Percentiles rank a stretch among this genome's conserved stretches.
These are phyloP conservation scores for Latheticus oryzae DNA, from an alignment of 2,888 invertebrate genomes.

Conservation along the genomic window DNA sequence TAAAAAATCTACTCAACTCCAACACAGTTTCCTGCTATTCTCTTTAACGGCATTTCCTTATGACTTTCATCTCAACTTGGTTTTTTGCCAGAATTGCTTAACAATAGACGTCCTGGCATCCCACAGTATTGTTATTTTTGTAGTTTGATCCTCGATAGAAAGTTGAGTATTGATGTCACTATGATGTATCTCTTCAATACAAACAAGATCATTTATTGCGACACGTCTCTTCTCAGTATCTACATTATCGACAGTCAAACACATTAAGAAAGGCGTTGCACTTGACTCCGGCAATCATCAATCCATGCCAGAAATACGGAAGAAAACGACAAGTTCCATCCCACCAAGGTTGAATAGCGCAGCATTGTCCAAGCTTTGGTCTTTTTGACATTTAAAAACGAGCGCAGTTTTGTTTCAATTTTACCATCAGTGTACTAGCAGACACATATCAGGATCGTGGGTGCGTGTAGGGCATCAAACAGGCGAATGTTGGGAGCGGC, in stretches of 20 bases:
- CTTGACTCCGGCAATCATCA: slow-evolving; percentile 59
- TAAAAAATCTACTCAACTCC: slow-evolving; percentile 10
- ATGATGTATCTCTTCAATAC: slow-evolving; percentile 62
- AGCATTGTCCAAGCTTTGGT: slow-evolving; percentile 24
- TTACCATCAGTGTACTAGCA: slow-evolving; percentile 21
- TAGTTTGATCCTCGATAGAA: slow-evolving; percentile 37
- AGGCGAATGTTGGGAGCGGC: slow-evolving; percentile 46
- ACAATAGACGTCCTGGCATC: slow-evolving; percentile 17
- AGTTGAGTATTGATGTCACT: slow-evolving; percentile 49
- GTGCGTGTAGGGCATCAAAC: slow-evolving; percentile 21
- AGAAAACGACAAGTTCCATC: slow-evolving; percentile 39
- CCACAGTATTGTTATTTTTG: slow-evolving; percentile 39
- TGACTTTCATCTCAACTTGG: slow-evolving; percentile 11
- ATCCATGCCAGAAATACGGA: slow-evolving; percentile 55
- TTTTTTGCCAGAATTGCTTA: slow-evolving; percentile 14
- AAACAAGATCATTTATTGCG: slow-evolving; percentile 63
- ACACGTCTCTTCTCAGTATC: slow-evolving; percentile 58
- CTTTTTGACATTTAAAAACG: slow-evolving; percentile 29
- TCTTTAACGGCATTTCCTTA: slow-evolving; percentile 8
- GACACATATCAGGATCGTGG: slow-evolving; percentile 29
- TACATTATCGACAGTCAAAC: slow-evolving; percentile 60
- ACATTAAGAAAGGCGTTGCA: slow-evolving; percentile 58
- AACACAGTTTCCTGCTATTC: slow-evolving; percentile 9
- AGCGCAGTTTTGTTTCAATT: slow-evolving; percentile 41
- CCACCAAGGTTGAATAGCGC: slow-evolving; percentile 3